Evolutionary conservation across 2,888 invertebrate species (phyloP), one percentile per base, ranked within the genome.

Genomic region (Metacarcinus magister): DNA sequence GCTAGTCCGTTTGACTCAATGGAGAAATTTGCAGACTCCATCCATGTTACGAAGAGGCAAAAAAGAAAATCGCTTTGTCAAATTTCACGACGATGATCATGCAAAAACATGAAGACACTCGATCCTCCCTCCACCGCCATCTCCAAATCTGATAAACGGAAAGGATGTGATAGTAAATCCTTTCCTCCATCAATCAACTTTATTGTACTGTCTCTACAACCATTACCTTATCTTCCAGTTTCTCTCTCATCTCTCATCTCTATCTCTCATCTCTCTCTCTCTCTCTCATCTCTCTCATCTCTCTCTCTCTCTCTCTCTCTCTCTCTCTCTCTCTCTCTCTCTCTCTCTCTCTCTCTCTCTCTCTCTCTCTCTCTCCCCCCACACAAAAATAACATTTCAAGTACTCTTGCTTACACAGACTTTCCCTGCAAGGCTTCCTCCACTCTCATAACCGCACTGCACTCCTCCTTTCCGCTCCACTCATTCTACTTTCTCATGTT

Each of bases 231-330:
- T 67, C 67, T 54, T 54, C 23, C 67, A 19, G 19, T 67, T 23
- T 67, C 67, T 67, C 67, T 67, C 67, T 67, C 67, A 19, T 23
- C n/a, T 23, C n/a, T 23, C n/a, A 16, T 67, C 67, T 48, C 48
- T 48, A 0, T 82, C 82, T 82, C 82, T 82, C 82, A n/a, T 82
- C 82, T 82, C 82, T 82, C 82, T 82, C 82, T 82, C 82, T 82
- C 82, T 82, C 82, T 82, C 82, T 82, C 82, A n/a, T 82, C 82
- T 82, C 82, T 82, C 82, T 82, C 82, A n/a, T 82, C 82, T 82
- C 82, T 67, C 67, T 67, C 82, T 82, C 82, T 67, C 67, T 67
- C 23, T 46, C 46, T 46, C 46, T 46, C 46, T 46, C 46, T 46
- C 46, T 46, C 46, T 46, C 46, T 48, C 48, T 48, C 48, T 48